Evolutionary conservation across 1,140 invertebrate species (phyloP).

Genomic region (Paraescarpia echinospica): DNA sequence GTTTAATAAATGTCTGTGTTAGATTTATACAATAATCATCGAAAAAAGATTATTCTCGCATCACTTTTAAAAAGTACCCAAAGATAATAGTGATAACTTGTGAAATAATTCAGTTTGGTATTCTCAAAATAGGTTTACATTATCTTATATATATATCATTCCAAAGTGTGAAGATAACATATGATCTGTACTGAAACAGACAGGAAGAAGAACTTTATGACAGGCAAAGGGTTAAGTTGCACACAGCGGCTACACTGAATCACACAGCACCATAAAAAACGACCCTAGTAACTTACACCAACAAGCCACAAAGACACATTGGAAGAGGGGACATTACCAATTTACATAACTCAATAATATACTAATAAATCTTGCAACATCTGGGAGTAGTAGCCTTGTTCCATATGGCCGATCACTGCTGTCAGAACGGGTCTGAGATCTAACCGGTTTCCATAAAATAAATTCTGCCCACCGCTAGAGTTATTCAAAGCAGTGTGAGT

Average conservation of each 20-base stretch:
- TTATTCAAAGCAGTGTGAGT: background rate
- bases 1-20: too few species aligned
- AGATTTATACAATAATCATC: too few species aligned
- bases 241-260: background rate
- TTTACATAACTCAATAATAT: background rate
- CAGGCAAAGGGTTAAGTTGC: background rate
- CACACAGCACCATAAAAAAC: background rate
- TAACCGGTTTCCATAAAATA: background rate
- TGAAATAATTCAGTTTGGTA: too few species aligned
- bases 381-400: background rate
- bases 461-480: background rate
- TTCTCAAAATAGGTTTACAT: background rate
- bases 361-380: background rate
- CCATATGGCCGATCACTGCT: background rate
- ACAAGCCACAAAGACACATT: background rate
- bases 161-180: background rate
- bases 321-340: background rate
- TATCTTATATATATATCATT: background rate
- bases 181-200: background rate
- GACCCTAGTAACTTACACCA: background rate
- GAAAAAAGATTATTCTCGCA: background rate
- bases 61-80: too few species aligned
- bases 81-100: too few species aligned
- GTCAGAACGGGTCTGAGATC: background rate
- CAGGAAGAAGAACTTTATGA: background rate